A percentile compares a stretch with the other conserved stretches of the same genome.
Evolutionary conservation across 1,140 invertebrate species (phyloP).

Genomic region (Scaptomyza pallida): DNA sequence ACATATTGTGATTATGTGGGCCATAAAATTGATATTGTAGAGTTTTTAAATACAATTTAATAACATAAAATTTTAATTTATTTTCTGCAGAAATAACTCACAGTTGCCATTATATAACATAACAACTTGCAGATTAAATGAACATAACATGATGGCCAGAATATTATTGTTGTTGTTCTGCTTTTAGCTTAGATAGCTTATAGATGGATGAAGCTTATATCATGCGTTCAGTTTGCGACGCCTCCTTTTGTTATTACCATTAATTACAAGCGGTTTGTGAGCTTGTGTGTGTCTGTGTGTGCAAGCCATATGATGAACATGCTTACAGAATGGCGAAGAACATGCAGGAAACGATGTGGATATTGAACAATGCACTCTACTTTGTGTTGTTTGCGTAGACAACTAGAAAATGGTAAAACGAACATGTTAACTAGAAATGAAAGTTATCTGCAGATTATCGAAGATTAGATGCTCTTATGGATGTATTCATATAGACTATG

Average conservation of each 20-base stretch:
- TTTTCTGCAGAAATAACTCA: too few relatives aligned
- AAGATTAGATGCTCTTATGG: conserved; percentile 5
- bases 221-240: neutral
- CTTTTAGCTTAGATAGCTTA: neutral
- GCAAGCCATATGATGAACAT: conserved; percentile 11
- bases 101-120: neutral
- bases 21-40: too few relatives aligned
- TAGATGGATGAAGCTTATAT: neutral
- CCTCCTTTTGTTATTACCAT: conserved; percentile 15
- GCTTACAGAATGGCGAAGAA: conserved; percentile 1
- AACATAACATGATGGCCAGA: too few relatives aligned
- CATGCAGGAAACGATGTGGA: conserved; percentile 1
- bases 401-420: conserved; percentile 5
- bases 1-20: too few relatives aligned
- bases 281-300: conserved; percentile 3
- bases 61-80: too few relatives aligned
- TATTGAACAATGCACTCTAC: conserved; percentile 13
- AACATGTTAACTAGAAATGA: neutral
- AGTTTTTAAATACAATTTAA: too few relatives aligned
- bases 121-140: neutral
- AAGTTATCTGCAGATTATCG: neutral
- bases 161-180: neutral
- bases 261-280: conserved; percentile 26
- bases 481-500: too few relatives aligned
- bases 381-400: conserved; percentile 4